Evolutionary conservation across 2,888 invertebrate species (phyloP).

Genomic region (Timandra comae): DNA sequence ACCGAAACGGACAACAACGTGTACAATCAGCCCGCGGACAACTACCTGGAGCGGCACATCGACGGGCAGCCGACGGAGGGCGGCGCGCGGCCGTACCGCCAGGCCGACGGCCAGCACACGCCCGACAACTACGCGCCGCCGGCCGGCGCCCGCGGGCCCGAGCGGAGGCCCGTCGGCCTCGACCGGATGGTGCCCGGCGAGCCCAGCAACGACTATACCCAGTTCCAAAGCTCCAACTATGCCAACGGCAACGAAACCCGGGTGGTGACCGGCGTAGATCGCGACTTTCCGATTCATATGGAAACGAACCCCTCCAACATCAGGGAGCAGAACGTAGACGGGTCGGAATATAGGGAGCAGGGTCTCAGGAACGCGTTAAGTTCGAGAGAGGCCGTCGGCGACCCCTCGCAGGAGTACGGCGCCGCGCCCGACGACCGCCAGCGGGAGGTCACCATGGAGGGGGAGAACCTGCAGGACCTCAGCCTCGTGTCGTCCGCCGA

Average conservation of each 20-base stretch:
- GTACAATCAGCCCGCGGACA: conserved; percentile 52
- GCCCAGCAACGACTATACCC: conserved; percentile 69
- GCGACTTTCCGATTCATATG: conserved; percentile 42
- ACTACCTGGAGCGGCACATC: conserved; percentile 61
- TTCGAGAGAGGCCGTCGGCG: conserved; percentile 28
- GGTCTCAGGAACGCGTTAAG: conserved; percentile 38
- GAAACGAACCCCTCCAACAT: conserved; percentile 51
- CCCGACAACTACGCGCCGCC: conserved; percentile 50
- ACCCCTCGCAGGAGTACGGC: conserved; percentile 55
- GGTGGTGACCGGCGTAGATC: conserved; percentile 77
- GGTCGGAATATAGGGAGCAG: conserved; percentile 61
- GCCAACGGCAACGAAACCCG: conserved; percentile 61
- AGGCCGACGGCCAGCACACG: conserved; percentile 63
- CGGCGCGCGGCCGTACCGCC: conserved; percentile 51
- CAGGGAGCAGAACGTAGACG: conserved; percentile 63
- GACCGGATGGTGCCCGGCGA: conserved; percentile 80
- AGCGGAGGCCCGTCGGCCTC: conserved; percentile 71
- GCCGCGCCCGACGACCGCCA: no score
- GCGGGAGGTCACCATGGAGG: conserved; percentile 76
- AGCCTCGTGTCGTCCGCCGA: conserved; percentile 54
- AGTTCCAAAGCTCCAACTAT: conserved; percentile 52
- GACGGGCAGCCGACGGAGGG: conserved; percentile 64
- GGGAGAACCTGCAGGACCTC: conserved; percentile 74
- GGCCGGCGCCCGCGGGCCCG: conserved; percentile 36
- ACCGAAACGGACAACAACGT: conserved; percentile 48